Conservation (phyloP, 2,888 invertebrate genomes). For the Eulithis testata region DNA sequence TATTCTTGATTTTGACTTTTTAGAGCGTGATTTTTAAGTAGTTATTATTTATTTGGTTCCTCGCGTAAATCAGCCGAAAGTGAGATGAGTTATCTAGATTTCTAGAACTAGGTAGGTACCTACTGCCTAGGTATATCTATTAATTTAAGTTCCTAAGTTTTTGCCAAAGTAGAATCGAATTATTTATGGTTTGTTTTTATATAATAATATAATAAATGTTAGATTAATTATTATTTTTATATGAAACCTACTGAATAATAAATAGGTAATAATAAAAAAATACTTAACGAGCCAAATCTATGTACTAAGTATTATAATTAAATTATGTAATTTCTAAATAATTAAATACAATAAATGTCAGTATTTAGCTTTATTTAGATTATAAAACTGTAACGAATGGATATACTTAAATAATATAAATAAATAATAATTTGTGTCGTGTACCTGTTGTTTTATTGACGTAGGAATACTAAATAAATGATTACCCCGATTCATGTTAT, state of each 20-base stretch:
- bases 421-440: conserved; percentile 59
- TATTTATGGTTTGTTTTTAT: conserved; percentile 18
- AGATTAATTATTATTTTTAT: conserved; percentile 20
- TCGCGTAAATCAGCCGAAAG: background rate
- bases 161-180: conserved; percentile 52
- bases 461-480: no score
- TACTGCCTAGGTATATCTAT: no score
- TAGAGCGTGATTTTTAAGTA: no score
- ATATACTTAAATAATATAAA: conserved; percentile 48
- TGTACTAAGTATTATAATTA: background rate
- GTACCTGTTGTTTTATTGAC: conserved; percentile 43
- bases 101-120: no score
- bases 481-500: no score
- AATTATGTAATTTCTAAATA: no score
- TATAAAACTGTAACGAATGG: conserved; percentile 53
- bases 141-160: conserved; percentile 51
- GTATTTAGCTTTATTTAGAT: conserved; percentile 32
- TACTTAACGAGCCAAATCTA: conserved; percentile 36
- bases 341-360: conserved; percentile 20
- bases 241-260: conserved; percentile 3
- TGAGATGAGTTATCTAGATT: no score
- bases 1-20: no score
- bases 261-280: conserved; percentile 9
- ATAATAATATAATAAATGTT: background rate
- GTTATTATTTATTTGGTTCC: background rate